These are phyloP conservation scores for Notothenia coriiceps DNA, from an alignment of 2,113 vertebrate genomes.

Conservation along the genomic window DNA sequence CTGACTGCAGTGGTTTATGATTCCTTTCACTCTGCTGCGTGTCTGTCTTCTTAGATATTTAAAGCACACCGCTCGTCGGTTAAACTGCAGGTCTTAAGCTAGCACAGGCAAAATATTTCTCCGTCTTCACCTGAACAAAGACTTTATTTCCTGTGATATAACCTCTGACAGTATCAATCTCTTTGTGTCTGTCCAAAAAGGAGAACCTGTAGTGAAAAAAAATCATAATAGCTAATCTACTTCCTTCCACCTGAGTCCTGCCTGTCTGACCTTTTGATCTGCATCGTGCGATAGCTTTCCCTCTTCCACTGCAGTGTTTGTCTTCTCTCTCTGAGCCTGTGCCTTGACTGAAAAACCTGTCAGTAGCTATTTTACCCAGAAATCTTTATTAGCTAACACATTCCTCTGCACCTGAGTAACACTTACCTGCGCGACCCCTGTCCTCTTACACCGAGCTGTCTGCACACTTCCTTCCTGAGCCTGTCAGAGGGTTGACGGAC, in stretches of 20 bases:
- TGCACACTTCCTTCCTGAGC: constrained; percentile 23
- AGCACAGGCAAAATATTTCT: neutral
- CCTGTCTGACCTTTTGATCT: constrained; percentile 50
- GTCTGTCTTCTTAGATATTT: constrained; percentile 31
- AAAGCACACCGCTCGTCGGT: neutral
- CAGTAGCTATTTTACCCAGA: constrained; percentile 35
- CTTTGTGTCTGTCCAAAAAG: constrained; percentile 5
- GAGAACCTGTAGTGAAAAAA: neutral
- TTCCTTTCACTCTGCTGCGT: neutral
- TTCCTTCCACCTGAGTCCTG: constrained; percentile 40
- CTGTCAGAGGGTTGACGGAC: constrained; percentile 58
- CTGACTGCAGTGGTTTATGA: constrained; percentile 20
- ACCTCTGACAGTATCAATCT: constrained; percentile 21
- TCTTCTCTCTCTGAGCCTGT: constrained; percentile 15
- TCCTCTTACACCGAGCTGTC: constrained; percentile 31
- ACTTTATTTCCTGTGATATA: constrained; percentile 26
- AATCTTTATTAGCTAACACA: constrained; percentile 19
- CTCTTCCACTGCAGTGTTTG: neutral
- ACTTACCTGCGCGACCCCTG: constrained; percentile 20
- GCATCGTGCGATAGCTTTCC: neutral
- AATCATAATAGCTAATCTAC: constrained; percentile 14
- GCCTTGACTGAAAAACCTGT: constrained; percentile 13
- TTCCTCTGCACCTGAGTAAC: constrained; percentile 44
- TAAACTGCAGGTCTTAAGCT: neutral
- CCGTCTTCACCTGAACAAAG: constrained; percentile 2